These are phyloP conservation scores for Chloromyia formosa DNA, from an alignment of 2,888 invertebrate genomes.

Conservation along the genomic window DNA sequence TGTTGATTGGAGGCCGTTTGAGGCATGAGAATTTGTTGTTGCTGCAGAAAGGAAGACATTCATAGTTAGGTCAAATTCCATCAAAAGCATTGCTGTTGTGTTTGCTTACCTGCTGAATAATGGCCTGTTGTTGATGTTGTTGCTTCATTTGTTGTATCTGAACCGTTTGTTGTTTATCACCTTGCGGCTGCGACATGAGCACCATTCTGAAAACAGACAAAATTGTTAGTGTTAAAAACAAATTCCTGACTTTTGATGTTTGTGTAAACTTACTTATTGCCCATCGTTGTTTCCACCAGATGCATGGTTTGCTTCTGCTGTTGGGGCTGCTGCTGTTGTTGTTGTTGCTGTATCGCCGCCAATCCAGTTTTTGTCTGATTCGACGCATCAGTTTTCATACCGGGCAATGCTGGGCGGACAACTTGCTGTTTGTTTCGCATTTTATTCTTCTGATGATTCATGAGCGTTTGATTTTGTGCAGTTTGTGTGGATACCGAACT, in stretches of 20 bases:
- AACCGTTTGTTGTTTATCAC: constrained; percentile 61
- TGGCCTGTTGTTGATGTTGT: constrained; percentile 52
- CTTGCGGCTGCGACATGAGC: constrained; percentile 58
- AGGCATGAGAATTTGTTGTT: constrained; percentile 57
- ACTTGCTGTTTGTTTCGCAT: constrained; percentile 76
- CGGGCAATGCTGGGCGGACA: constrained; percentile 74
- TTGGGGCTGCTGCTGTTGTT: constrained; percentile 61
- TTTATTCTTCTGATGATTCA: constrained; percentile 68
- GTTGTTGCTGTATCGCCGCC: constrained; percentile 53
- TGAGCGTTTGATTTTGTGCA: constrained; percentile 63
- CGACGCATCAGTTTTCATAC: constrained; percentile 71
- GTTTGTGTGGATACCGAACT: constrained; percentile 90
- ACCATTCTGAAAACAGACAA: constrained; percentile 59
- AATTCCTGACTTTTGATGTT: no score
- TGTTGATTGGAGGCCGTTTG: constrained; percentile 56
- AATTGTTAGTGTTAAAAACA: constrained; percentile 1
- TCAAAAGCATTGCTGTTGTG: neutral
- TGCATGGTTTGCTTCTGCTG: constrained; percentile 63
- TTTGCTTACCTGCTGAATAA: constrained; percentile 56
- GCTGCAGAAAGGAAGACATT: constrained; percentile 31
- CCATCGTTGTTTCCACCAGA: constrained; percentile 65
- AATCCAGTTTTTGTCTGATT: constrained; percentile 68
- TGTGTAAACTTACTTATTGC: constrained; percentile 65
- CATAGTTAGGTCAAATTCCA: neutral
- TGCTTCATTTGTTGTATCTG: constrained; percentile 58